Conservation (phyloP, 2,888 invertebrate genomes). For the Augochlorella aurata region DNA sequence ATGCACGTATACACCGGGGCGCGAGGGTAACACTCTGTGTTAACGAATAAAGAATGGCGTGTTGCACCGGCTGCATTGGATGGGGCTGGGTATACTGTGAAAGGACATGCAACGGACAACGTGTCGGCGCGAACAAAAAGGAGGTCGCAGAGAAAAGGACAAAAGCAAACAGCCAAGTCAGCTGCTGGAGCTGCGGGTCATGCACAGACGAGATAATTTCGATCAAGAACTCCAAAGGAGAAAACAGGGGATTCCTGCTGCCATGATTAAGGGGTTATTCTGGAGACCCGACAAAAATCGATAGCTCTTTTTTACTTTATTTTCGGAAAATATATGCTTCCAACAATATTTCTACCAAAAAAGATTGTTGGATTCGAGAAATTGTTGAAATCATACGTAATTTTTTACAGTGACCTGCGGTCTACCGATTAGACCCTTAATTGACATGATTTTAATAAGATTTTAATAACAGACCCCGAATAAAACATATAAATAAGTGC, state of each 20-base stretch:
- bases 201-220: constrained; percentile 44
- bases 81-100: constrained; percentile 54
- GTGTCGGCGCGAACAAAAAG: constrained; percentile 33
- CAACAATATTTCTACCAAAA: no score
- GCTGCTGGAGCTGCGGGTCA: constrained; percentile 21
- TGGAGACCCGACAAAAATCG: no score
- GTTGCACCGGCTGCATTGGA: constrained; percentile 63
- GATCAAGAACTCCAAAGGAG: constrained; percentile 24
- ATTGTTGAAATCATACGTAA: no score
- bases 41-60: constrained; percentile 66
- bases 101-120: constrained; percentile 57
- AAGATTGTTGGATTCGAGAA: no score
- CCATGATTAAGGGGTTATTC: background rate
- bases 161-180: constrained; percentile 39
- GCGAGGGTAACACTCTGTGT: constrained; percentile 53
- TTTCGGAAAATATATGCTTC: no score
- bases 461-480: no score
- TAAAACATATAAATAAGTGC: no score
- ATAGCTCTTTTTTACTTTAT: no score
- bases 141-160: constrained; percentile 35
- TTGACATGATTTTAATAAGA: no score
- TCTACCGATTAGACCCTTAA: no score
- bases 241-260: constrained; percentile 14
- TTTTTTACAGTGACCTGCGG: no score
- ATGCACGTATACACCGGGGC: background rate